Percentiles rank a stretch among this genome's conserved stretches.
Evolutionary conservation across 2,113 vertebrate species (phyloP).

Genomic region (Leptobrachium ailaonicum): DNA sequence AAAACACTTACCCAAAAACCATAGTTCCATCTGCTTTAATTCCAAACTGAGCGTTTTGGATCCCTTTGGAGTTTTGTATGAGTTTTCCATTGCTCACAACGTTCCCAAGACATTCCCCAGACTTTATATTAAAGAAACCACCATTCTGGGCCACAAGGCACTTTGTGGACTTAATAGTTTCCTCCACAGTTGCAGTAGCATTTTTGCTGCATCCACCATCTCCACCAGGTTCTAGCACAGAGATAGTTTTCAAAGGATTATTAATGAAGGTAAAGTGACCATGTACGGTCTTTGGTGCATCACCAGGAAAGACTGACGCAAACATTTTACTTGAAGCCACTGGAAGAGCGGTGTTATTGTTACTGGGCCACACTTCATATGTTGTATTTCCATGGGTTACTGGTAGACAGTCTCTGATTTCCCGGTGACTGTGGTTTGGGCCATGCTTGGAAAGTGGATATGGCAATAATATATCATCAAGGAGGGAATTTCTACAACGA

Average conservation of each 20-base stretch:
- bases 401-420: constrained; percentile 76
- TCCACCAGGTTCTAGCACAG: constrained; percentile 83
- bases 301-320: constrained; percentile 64
- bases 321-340: constrained; percentile 69
- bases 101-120: constrained; percentile 77
- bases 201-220: constrained; percentile 70
- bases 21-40: constrained; percentile 87
- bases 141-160: constrained; percentile 88
- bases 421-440: constrained; percentile 65
- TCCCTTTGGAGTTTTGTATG: constrained; percentile 74
- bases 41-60: constrained; percentile 94
- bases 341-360: constrained; percentile 23
- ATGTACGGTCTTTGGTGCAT: constrained; percentile 54
- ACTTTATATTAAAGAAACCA: constrained; percentile 76
- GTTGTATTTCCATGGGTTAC: constrained; percentile 68
- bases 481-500: constrained; percentile 61
- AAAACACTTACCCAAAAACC: constrained; percentile 84
- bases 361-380: constrained; percentile 72
- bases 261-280: constrained; percentile 82
- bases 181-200: constrained; percentile 67
- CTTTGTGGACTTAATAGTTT: constrained; percentile 63
- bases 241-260: constrained; percentile 78
- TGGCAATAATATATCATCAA: constrained; percentile 72
- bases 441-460: constrained; percentile 70
- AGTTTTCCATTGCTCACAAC: constrained; percentile 78